A percentile compares a stretch with the other conserved stretches of the same genome.
Evolutionary conservation across 2,888 invertebrate species (phyloP).

Genomic region (Agrotis ipsilon): DNA sequence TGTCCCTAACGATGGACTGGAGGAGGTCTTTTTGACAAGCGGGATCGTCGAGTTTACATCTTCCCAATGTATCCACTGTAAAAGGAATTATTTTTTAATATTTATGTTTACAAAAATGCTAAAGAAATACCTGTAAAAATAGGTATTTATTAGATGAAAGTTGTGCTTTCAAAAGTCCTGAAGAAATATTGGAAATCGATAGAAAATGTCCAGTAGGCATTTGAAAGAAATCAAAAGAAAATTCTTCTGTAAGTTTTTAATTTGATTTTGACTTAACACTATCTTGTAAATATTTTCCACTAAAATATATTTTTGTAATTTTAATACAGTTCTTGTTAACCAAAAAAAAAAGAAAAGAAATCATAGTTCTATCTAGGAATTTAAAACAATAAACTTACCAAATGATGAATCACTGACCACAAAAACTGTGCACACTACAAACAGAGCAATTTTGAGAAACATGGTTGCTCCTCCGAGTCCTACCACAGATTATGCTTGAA

Average conservation of each 20-base stretch:
- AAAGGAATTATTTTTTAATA: slow-evolving; percentile 8
- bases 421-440: slow-evolving; percentile 36
- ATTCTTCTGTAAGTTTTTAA: background rate
- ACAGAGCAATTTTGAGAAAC: slow-evolving; percentile 34
- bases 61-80: slow-evolving; percentile 57
- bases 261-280: no score
- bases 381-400: slow-evolving; percentile 40
- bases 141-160: no score
- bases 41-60: slow-evolving; percentile 70
- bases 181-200: no score
- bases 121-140: no score
- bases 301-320: no score
- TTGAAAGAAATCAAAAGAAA: no score
- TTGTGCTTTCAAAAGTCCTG: no score
- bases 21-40: slow-evolving; percentile 66
- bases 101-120: no score
- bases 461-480: slow-evolving; percentile 30
- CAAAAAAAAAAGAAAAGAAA: background rate
- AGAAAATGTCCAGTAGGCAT: no score
- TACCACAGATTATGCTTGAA: slow-evolving; percentile 22
- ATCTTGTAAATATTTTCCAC: no score
- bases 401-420: slow-evolving; percentile 41
- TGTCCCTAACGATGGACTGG: slow-evolving; percentile 59
- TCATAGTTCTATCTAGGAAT: background rate
- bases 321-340: background rate